Conservation (phyloP, 2,797 vertebrate genomes). For the Characodon lateralis region DNA sequence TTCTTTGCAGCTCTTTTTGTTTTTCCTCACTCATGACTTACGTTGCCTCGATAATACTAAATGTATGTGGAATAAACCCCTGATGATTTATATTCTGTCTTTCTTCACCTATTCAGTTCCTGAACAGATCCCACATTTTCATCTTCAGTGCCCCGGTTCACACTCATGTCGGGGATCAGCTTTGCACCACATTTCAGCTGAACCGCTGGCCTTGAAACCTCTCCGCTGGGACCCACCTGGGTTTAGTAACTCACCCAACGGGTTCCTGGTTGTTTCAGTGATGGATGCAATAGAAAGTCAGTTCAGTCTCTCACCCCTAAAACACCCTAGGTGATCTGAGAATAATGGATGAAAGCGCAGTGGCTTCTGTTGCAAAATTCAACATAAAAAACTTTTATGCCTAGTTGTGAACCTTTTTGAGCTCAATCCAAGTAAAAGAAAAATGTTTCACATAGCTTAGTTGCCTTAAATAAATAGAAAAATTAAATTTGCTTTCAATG, state of each 20-base stretch:
- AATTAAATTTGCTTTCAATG: not conserved
- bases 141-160: not conserved
- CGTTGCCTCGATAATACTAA: not conserved
- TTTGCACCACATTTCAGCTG: not conserved
- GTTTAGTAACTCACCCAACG: conserved; percentile 55
- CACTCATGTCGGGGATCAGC: not conserved
- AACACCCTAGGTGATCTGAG: not conserved
- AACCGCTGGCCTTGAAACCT: conserved; percentile 12
- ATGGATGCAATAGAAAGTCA: not conserved
- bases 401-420: not conserved
- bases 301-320: not conserved
- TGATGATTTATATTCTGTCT: not conserved
- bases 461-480: not conserved
- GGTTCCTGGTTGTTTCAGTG: conserved; percentile 5
- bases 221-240: conserved; percentile 42
- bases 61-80: not conserved
- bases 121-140: conserved; percentile 1
- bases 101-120: not conserved
- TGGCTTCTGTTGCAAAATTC: not conserved
- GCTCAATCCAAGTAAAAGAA: not conserved
- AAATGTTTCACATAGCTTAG: not conserved
- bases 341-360: not conserved
- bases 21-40: not conserved
- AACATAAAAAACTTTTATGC: not conserved
- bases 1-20: not conserved